Evolutionary conservation across 2,888 invertebrate genomes (phyloP).

Genomic region (Machimus rusticus): DNA sequence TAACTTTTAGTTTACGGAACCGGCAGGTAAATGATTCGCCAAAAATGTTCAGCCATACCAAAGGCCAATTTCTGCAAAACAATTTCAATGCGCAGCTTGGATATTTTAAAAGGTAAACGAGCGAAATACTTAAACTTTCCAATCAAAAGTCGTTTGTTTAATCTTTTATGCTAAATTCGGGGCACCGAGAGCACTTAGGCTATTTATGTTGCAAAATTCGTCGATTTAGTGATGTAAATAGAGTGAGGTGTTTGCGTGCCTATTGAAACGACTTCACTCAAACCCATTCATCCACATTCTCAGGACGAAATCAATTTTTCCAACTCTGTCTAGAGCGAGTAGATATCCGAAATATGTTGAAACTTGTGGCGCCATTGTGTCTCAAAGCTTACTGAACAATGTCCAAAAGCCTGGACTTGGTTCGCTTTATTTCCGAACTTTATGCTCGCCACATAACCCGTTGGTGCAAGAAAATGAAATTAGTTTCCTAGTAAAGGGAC

Average conservation of each 20-base stretch:
- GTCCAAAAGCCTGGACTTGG: not conserved
- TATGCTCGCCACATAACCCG: not conserved
- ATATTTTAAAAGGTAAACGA: not conserved
- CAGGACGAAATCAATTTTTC: conserved; percentile 2
- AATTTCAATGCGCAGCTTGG: not conserved
- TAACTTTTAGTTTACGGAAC: not conserved
- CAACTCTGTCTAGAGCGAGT: not conserved
- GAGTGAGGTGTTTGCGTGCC: not conserved
- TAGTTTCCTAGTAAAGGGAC: not conserved
- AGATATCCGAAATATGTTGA: not conserved
- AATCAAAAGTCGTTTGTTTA: not conserved
- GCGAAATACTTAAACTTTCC: not conserved
- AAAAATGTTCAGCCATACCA: not conserved
- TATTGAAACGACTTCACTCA: not conserved
- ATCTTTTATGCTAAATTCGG: not conserved
- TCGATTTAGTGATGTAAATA: not conserved
- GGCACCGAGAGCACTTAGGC: not conserved
- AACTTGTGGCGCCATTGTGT: conserved; percentile 11
- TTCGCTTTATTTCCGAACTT: not conserved
- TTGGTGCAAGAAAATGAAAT: not conserved
- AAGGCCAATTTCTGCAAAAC: not conserved
- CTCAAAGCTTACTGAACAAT: not conserved
- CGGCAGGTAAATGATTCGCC: not conserved
- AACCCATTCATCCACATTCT: not conserved
- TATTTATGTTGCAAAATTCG: not conserved